A percentile compares a stretch with the other conserved stretches of the same genome.
phyloP scores from a whole-genome alignment of 2,113 vertebrate genomes.

The Talpa occidentalis region DNA sequence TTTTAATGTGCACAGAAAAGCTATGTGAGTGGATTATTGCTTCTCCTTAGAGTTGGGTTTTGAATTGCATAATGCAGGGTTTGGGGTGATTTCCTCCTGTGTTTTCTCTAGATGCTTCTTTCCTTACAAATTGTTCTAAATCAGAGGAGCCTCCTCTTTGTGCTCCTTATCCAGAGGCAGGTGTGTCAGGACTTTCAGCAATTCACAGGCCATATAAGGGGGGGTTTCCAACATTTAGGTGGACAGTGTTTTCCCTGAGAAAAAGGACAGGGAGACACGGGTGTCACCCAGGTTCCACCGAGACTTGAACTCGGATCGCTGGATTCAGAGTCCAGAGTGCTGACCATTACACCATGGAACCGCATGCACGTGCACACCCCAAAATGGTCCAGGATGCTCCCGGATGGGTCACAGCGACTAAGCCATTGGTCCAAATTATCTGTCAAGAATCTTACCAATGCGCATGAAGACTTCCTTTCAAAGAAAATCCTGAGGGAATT shows the following conservation, averaged over 20 bases:
- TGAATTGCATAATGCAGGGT: background rate
- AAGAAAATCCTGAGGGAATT: background rate
- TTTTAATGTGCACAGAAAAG: background rate
- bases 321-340: slow-evolving; percentile 68
- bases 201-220: background rate
- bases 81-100: background rate
- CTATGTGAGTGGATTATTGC: background rate
- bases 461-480: rapidly evolving
- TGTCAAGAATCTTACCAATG: rapidly evolving
- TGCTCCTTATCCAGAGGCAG: background rate
- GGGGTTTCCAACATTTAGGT: rapidly evolving
- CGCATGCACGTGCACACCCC: rapidly evolving
- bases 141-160: no score
- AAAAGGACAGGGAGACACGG: no score
- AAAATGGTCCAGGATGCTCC: rapidly evolving
- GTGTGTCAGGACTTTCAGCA: background rate
- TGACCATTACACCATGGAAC: slow-evolving; percentile 77
- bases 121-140: background rate
- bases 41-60: background rate
- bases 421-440: background rate
- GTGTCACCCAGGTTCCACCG: background rate
- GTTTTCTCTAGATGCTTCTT: background rate
- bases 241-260: background rate
- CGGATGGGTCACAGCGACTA: no score
- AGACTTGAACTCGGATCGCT: slow-evolving; percentile 75